These are phyloP conservation scores for Spea hammondii DNA, from an alignment of 2,797 vertebrate species.

Conservation along the genomic window DNA sequence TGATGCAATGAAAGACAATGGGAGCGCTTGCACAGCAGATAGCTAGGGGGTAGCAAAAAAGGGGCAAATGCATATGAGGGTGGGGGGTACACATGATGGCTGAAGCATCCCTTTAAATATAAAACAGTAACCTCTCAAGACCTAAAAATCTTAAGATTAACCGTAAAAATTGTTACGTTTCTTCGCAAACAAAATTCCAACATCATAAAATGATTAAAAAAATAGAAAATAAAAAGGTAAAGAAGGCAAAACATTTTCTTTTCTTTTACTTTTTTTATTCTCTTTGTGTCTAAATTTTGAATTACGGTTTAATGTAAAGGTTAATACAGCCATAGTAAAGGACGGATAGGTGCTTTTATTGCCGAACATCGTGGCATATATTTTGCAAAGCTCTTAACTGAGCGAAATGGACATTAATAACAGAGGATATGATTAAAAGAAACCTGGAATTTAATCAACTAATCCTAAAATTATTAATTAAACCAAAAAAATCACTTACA, in stretches of 20 bases:
- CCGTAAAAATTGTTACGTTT: background rate
- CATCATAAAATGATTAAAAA: constrained; percentile 13
- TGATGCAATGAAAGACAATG: too few species aligned
- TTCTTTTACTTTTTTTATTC: constrained; percentile 64
- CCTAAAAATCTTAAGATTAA: background rate
- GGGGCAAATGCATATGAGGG: background rate
- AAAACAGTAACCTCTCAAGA: background rate
- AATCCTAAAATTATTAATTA: constrained; percentile 70
- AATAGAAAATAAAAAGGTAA: constrained; percentile 31
- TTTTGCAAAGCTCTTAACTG: constrained; percentile 74
- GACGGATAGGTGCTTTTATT: constrained; percentile 62
- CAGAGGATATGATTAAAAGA: constrained; percentile 66
- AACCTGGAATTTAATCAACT: constrained; percentile 63
- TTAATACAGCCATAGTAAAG: constrained; percentile 67
- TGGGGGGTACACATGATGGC: background rate
- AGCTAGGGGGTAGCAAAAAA: background rate
- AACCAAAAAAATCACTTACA: constrained; percentile 61
- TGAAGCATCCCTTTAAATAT: background rate
- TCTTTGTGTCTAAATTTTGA: constrained; percentile 60
- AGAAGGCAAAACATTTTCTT: constrained; percentile 47
- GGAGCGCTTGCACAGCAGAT: too few species aligned
- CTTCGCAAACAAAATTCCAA: constrained; percentile 7
- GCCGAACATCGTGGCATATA: constrained; percentile 60
- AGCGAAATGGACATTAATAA: constrained; percentile 68
- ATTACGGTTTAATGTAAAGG: constrained; percentile 68